Base-by-base conservation (phyloP, 2,888 invertebrate species). In the Electrophaes corylata region DNA sequence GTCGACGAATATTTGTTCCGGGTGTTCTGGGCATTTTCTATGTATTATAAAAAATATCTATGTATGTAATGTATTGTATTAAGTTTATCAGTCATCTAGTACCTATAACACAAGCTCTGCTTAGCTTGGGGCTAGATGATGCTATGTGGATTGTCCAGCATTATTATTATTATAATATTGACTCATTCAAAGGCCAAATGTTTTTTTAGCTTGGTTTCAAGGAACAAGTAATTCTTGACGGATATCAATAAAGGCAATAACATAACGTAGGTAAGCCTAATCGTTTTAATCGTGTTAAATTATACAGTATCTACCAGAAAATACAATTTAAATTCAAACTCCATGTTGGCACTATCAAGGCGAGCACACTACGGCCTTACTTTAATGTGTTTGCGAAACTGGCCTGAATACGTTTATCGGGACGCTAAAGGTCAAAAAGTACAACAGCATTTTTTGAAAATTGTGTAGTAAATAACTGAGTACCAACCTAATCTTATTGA, bases 301-400 rank as follows among this genome's bases (percentile, higher is more conserved):
- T 58, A 57, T 51, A 51, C 20, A 37, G 31, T 18, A 2, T 1
- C 29, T n/a, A 12, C 19, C 40, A 35, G 37, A 44, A 49, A 44
- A 49, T 50, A 39, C 16, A 40, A 60, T 62, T 60, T 56, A 56
- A 50, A 60, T 64, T 63, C 50, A 48, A 50, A 11, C 23, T 23
- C 12, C 46, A 40, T 20, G 52, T 56, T 57, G 23, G 19, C 18
- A 47, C 31, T 47, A 62, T 59, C 62, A 64, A 64, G 66, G 66
- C 49, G 57, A 64, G 31, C 54, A 49, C 33, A 48, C 16, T 37
- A 23, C 10, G 56, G 29, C 62, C 62, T 58, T 47, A 57, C 39
- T 54, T 60, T 62, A 62, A 62, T 60, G 52, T 57, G 45, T 46
- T 43, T 45, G 45, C 35, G 37, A 57, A 47, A 53, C 31, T 51